Base-by-base conservation (phyloP, 2,113 vertebrate genomes). In the Tichodroma muraria region DNA sequence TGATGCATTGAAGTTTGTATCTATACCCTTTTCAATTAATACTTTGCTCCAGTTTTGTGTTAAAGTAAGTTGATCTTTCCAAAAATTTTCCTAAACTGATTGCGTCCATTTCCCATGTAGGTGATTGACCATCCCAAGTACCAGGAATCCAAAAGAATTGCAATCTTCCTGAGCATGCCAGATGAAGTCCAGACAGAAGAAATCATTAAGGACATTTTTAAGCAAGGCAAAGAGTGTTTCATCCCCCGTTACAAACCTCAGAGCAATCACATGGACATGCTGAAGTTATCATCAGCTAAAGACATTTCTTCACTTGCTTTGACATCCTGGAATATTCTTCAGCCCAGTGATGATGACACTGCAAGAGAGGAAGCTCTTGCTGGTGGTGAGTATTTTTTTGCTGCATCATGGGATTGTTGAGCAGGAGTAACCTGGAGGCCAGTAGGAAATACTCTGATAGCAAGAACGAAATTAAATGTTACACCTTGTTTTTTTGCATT, bases 251-350 rank as follows among this genome's bases (percentile, higher is more conserved):
- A 99, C 90, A 97, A 96, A 53, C 86, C 93, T 61, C 79, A 95
- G 71, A 98, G 98, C 96, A 98, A 45, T 80, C 98, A 98, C 72
- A 99, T 99, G 99, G 99, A 99, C 95, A 99, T 99, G 99, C 82
- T 99, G 80, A 98, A 96, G 63, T 93, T 99, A 13, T 77, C 53
- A 17, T 98, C 98, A 31, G 69, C 97, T 37, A 97, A 98, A 80
- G 99, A 99, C 89, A 97, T 99, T 54, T 95, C 97, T 35, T 96
- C 78, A 1, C 98, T 99, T 88, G 98, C 98, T 31, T 93, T 98
- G 89, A 99, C 99, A 1, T 97, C 98, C 76, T 99, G 99, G 99
- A 98, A 99, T 89, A 99, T 99, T 94, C 97, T 64, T 28, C 99
- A 99, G 95, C 99, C 99, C 4, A 92, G 95, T 10, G 97, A 98